These are phyloP conservation scores for Cerastoderma edule DNA, from an alignment of 2,888 invertebrate species.

Conservation along the genomic window DNA sequence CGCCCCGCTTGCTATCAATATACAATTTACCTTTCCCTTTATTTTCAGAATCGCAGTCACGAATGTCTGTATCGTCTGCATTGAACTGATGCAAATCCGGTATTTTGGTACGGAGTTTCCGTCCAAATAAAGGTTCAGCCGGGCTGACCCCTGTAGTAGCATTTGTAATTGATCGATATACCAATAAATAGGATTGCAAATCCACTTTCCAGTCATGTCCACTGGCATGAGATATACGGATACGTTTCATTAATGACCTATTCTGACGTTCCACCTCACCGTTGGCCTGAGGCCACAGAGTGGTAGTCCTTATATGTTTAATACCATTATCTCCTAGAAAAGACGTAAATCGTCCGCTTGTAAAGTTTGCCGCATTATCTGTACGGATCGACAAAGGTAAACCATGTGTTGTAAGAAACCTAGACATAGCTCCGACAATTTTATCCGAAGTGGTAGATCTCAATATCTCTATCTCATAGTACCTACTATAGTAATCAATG, in stretches of 20 bases:
- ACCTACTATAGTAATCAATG: conserved; percentile 10
- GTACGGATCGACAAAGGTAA: neutral
- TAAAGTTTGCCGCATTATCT: conserved; percentile 3
- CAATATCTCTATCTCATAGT: neutral
- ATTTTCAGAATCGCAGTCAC: neutral
- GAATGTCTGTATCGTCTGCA: neutral
- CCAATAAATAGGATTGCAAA: neutral
- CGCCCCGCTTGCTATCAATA: too few species aligned
- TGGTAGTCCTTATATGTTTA: neutral
- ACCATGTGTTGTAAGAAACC: neutral
- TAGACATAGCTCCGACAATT: neutral
- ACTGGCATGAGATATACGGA: neutral
- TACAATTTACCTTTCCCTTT: neutral
- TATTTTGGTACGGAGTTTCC: neutral
- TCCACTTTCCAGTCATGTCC: neutral
- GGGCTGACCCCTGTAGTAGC: neutral
- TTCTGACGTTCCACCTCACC: neutral
- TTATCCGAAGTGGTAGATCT: conserved; percentile 8
- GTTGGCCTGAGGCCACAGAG: neutral
- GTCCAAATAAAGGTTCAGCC: neutral
- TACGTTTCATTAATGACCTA: neutral
- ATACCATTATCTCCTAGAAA: neutral
- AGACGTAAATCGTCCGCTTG: neutral
- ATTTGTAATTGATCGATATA: neutral
- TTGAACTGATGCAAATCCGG: neutral